A percentile compares a stretch with the other conserved stretches of the same genome.
Evolutionary conservation across 2,888 invertebrate species (phyloP).

Genomic region (Mythimna loreyi): DNA sequence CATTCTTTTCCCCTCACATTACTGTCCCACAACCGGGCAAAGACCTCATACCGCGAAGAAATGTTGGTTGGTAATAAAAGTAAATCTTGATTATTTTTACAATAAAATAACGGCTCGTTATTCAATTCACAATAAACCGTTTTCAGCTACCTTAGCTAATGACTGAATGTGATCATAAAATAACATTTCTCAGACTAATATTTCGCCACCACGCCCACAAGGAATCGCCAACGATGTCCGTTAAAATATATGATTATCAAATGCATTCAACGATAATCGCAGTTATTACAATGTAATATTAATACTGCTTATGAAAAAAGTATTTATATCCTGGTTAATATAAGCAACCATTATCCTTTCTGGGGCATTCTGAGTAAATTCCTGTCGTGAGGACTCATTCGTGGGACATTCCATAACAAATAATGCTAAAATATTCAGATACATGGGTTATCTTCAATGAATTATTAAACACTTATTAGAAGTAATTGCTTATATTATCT

Average conservation of each 20-base stretch:
- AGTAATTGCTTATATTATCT: constrained; percentile 48
- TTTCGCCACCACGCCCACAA: constrained; percentile 5
- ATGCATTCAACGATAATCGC: neutral
- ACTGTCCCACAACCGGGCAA: no score
- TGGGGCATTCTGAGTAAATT: neutral
- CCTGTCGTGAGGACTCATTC: neutral
- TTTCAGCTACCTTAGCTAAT: neutral
- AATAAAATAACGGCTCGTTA: neutral
- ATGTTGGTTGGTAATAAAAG: no score
- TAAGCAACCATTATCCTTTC: neutral
- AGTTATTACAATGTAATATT: neutral
- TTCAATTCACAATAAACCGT: neutral
- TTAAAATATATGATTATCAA: neutral
- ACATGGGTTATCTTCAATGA: constrained; percentile 28
- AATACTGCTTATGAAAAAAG: neutral
- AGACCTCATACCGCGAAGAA: no score
- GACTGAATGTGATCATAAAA: neutral
- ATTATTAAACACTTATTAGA: constrained; percentile 45
- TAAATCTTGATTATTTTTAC: neutral
- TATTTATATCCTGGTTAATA: neutral
- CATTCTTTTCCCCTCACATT: no score
- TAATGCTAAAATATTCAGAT: constrained; percentile 21
- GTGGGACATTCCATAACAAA: constrained; percentile 14
- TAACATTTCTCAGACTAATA: neutral
- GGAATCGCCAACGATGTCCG: neutral